These are phyloP conservation scores for Epsilonema sp. DNA, from an alignment of 2,888 invertebrate genomes.

Conservation along the genomic window DNA sequence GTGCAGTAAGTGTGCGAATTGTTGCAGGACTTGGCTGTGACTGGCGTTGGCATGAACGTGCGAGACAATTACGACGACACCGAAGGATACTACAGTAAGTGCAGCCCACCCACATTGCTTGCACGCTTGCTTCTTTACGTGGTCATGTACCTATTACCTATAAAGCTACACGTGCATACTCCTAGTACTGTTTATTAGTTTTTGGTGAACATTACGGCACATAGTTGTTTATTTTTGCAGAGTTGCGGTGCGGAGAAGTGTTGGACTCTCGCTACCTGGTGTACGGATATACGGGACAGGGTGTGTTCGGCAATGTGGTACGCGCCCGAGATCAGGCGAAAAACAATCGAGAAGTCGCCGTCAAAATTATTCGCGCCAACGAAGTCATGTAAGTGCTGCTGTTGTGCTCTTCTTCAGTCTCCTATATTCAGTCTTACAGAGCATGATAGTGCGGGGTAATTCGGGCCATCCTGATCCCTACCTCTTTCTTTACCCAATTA, in stretches of 20 bases:
- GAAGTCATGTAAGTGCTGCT: conserved; percentile 66
- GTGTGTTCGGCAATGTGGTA: conserved; percentile 92
- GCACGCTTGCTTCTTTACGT: neutral
- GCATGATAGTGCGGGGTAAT: too few relatives aligned
- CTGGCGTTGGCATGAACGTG: too few relatives aligned
- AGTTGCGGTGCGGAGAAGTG: conserved; percentile 76
- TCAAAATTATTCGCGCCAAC: conserved; percentile 95
- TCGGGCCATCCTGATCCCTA: too few relatives aligned
- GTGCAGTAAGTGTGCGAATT: too few relatives aligned
- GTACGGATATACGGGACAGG: conserved; percentile 93
- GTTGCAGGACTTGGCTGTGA: too few relatives aligned
- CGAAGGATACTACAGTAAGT: conserved; percentile 79
- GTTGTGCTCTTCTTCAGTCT: too few relatives aligned
- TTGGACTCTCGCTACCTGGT: conserved; percentile 77
- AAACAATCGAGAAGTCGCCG: conserved; percentile 70
- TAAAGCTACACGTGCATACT: neutral
- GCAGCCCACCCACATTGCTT: too few relatives aligned
- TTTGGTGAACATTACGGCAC: neutral
- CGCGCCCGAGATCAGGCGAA: conserved; percentile 73
- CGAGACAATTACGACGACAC: conserved; percentile 99
- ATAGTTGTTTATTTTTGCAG: conserved; percentile 26
- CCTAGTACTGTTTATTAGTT: neutral
- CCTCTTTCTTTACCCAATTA: too few relatives aligned
- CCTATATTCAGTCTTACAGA: too few relatives aligned
- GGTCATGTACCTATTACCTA: neutral